Conservation (phyloP, 1,140 invertebrate genomes). For the Charaxes varanes region DNA sequence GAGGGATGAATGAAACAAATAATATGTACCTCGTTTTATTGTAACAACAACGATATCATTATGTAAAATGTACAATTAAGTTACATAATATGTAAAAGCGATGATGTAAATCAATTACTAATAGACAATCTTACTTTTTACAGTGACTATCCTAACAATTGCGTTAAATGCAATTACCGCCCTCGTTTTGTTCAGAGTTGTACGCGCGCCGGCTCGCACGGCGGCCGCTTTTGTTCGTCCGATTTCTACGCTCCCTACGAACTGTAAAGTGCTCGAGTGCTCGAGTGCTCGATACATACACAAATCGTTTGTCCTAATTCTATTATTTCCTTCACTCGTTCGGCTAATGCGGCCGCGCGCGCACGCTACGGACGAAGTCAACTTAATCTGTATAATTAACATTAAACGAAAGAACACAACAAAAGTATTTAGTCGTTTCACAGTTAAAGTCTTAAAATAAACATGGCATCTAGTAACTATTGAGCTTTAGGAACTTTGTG, state of each 20-base stretch:
- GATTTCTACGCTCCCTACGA: too few relatives aligned
- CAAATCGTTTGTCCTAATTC: constrained; percentile 5
- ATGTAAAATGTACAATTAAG: constrained; percentile 63
- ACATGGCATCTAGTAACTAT: constrained; percentile 64
- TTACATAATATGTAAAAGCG: constrained; percentile 59
- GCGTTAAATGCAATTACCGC: not conserved
- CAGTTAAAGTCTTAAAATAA: constrained; percentile 18
- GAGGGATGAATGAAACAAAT: constrained; percentile 23
- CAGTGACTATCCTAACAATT: not conserved
- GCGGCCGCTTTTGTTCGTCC: not conserved
- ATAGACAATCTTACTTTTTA: constrained; percentile 27
- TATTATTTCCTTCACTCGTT: constrained; percentile 7
- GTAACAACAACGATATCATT: constrained; percentile 65
- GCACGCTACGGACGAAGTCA: too few relatives aligned
- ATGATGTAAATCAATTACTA: constrained; percentile 33
- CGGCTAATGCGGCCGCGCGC: constrained; percentile 5
- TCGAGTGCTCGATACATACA: too few relatives aligned
- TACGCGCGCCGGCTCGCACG: not conserved
- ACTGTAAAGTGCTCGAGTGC: too few relatives aligned
- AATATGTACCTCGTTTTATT: constrained; percentile 48
- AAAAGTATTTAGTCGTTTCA: constrained; percentile 13
- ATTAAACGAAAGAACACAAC: constrained; percentile 13
- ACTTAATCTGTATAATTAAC: constrained; percentile 3
- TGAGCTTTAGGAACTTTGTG: constrained; percentile 66
- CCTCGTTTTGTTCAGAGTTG: not conserved